Conservation (phyloP, 2,888 invertebrate genomes). For the Allolobophora icterica region DNA sequence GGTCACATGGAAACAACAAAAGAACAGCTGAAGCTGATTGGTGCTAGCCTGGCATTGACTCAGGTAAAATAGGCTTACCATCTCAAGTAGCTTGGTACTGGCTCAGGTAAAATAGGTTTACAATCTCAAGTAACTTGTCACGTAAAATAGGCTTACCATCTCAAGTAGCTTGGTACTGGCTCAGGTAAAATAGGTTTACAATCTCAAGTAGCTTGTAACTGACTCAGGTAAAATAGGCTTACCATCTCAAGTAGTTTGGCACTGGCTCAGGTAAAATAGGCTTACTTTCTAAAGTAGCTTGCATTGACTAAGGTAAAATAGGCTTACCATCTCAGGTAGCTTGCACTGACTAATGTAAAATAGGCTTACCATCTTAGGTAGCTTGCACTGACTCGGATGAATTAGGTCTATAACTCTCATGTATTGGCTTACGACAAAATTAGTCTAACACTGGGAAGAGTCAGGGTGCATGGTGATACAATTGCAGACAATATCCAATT, state of each 20-base stretch:
- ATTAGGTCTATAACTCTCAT: background rate
- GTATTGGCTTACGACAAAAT: background rate
- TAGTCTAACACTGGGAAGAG: background rate
- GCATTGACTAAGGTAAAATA: too few species aligned
- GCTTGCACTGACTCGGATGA: conserved; percentile 85
- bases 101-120: conserved; percentile 74
- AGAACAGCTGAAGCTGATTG: conserved; percentile 76
- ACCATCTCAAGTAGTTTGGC: conserved; percentile 69
- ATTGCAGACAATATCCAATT: background rate
- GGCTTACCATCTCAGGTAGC: conserved; percentile 67
- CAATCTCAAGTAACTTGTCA: too few species aligned
- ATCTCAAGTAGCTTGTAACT: too few species aligned
- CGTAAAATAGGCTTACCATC: too few species aligned
- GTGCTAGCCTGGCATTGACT: conserved; percentile 87
- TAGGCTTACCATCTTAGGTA: too few species aligned
- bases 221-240: too few species aligned
- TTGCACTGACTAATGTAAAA: conserved; percentile 80
- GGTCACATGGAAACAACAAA: conserved; percentile 81
- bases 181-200: conserved; percentile 71
- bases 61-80: conserved; percentile 70
- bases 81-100: conserved; percentile 68
- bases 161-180: conserved; percentile 76
- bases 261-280: conserved; percentile 77
- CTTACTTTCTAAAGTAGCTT: too few species aligned
- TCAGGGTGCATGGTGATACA: background rate